Percentiles rank a stretch among this genome's conserved stretches.
These are phyloP conservation scores for Apostichopus japonicus DNA, from an alignment of 35 echinoderm and acorn worm genomes.

Conservation along the genomic window DNA sequence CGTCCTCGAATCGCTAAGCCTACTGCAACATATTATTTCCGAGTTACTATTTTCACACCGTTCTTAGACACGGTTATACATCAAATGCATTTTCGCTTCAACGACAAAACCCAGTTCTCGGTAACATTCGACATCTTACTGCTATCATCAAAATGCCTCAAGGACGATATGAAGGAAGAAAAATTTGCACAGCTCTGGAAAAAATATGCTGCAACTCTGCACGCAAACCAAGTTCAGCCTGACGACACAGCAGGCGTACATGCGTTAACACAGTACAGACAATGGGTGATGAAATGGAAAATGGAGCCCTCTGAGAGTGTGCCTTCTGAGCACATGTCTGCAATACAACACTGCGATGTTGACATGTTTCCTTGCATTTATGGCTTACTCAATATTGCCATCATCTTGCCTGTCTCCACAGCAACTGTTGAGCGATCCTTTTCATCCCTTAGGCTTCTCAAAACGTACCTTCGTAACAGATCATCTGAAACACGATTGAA, in stretches of 20 bases:
- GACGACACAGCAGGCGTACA: neutral
- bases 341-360: neutral
- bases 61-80: neutral
- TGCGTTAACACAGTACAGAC: neutral
- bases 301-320: neutral
- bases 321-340: neutral
- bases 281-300: neutral
- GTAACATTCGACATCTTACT: neutral
- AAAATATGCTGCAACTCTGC: too few relatives aligned
- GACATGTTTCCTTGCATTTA: neutral
- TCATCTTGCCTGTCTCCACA: neutral
- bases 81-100: neutral
- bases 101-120: neutral
- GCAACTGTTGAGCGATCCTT: slow-evolving; percentile 2
- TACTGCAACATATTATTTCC: neutral
- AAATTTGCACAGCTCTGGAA: neutral
- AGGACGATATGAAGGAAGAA: neutral
- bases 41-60: neutral
- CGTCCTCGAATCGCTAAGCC: neutral
- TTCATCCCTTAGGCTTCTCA: neutral
- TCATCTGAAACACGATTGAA: neutral
- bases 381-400: neutral
- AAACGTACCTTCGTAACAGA: neutral
- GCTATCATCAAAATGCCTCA: neutral
- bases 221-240: neutral